Evolutionary conservation across 1,140 invertebrate species (phyloP).

Genomic region (Drosophila nebulosa): DNA sequence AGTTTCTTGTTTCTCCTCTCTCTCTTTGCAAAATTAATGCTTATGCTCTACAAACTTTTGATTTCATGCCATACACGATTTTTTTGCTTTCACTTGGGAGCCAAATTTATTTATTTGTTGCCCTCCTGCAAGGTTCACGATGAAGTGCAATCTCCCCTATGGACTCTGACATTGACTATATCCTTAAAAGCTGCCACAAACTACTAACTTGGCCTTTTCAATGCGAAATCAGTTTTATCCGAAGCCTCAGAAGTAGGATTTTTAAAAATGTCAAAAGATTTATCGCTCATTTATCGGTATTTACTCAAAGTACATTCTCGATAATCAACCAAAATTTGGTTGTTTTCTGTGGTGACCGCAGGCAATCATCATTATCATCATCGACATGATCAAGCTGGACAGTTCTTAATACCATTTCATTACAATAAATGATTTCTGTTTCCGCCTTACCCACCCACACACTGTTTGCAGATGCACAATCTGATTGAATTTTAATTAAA

Average conservation of each 20-base stretch:
- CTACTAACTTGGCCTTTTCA: too few species aligned
- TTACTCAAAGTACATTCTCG: background rate
- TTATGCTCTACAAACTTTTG: background rate
- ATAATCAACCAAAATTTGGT: slow-evolving; percentile 4
- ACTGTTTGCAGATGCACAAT: background rate
- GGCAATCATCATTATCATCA: background rate
- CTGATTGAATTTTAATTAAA: slow-evolving; percentile 58
- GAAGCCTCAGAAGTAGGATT: too few species aligned
- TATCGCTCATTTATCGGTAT: background rate
- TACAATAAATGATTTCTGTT: slow-evolving; percentile 5
- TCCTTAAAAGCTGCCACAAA: too few species aligned
- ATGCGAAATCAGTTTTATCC: too few species aligned
- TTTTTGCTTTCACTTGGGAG: background rate
- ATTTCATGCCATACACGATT: background rate
- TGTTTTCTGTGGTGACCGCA: background rate
- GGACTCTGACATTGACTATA: too few species aligned
- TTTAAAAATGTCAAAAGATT: background rate
- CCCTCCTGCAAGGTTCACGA: background rate
- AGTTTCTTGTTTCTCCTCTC: background rate
- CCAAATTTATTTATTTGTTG: background rate
- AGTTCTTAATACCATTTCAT: background rate
- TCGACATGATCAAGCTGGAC: background rate
- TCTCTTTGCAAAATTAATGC: background rate
- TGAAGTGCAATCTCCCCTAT: background rate
- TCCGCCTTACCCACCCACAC: background rate